Percentiles rank a stretch among this genome's conserved stretches.
Evolutionary conservation across 2,113 vertebrate genomes (phyloP).

Genomic region (Aegotheles bennettii): DNA sequence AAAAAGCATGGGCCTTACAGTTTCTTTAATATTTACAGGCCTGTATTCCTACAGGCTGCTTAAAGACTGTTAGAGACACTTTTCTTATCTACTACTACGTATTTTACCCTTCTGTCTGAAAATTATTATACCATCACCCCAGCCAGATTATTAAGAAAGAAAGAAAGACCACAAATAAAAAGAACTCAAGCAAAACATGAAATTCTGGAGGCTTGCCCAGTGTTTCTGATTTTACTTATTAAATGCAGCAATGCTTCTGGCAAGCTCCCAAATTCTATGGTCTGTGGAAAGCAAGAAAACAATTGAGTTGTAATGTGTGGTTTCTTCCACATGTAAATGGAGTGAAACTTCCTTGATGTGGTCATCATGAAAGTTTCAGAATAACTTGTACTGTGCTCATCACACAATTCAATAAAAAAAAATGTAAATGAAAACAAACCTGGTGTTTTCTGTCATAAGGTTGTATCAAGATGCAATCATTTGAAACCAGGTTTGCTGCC

Average conservation of each 20-base stretch:
- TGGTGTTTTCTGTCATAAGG: background rate
- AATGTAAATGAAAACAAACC: background rate
- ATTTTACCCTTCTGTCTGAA: slow-evolving; percentile 54
- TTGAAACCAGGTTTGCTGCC: background rate
- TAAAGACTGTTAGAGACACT: background rate
- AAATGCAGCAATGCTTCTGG: slow-evolving; percentile 83
- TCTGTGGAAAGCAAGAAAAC: slow-evolving; percentile 64
- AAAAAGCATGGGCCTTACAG: background rate
- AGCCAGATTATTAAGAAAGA: slow-evolving; percentile 58
- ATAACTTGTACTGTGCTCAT: slow-evolving; percentile 11
- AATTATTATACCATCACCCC: slow-evolving; percentile 52
- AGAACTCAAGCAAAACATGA: slow-evolving; percentile 79
- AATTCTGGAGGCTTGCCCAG: slow-evolving; percentile 81
- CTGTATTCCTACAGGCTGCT: background rate
- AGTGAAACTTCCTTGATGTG: slow-evolving; percentile 51
- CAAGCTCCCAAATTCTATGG: slow-evolving; percentile 75
- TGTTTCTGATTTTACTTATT: slow-evolving; percentile 87
- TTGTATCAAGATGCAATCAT: background rate
- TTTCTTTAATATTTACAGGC: background rate
- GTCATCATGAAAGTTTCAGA: slow-evolving; percentile 23
- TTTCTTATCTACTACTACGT: background rate
- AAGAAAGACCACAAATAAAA: slow-evolving; percentile 76
- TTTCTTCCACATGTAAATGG: slow-evolving; percentile 57
- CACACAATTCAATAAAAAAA: background rate
- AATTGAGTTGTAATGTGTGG: slow-evolving; percentile 56